Evolutionary conservation across 2,797 vertebrate genomes (phyloP), one percentile per base, ranked within the genome.

Genomic region (Pachyuromys duprasi): DNA sequence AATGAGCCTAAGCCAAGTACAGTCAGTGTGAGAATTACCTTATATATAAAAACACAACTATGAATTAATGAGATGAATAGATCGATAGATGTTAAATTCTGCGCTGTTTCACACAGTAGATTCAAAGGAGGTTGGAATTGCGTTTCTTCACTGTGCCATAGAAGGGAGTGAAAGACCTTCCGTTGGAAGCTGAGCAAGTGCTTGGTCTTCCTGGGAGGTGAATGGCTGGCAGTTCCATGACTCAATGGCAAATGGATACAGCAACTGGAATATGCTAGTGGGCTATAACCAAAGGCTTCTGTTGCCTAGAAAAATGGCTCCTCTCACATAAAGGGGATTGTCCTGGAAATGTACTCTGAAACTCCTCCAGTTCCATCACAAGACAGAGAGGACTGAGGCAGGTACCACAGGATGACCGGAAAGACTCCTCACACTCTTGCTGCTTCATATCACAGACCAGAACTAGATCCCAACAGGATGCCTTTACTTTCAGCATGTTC

Each of bases 401-500:
- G 90, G 86, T 53, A 49, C 15, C 74, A 15, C 9, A 86, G 88
- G 74, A 69, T 55, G 49, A 69, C 81, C 75, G 53, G 33, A 53
- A 15, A 74, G 22, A 24, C 6, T 74, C 65, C 33, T 31, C 53
- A 45, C 45, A n/a, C 57, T 79, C 86, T 96, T n/a, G 49, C 8
- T 79, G 31, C 31, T 91, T 6, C 1, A 75, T n/a, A 80, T 33
- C 39, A 67, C 31, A 78, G 82, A 90, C 80, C 39, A 36, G 28
- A 90, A 90, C 57, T 80, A 22, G 17, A 67, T 49, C 49, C 96
- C 75, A 79, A 80, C 31, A 90, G 62, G 83, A 93, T 72, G 67
- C 89, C 84, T 74, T 90, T 60, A 70, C 76, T 96, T 83, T 93
- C 92, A 42, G 36, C 42, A 8, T 94, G 62, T 24, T 81, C 96